A percentile compares a stretch with the other conserved stretches of the same genome.
These are phyloP conservation scores for Corapipo altera DNA, from an alignment of 2,113 vertebrate genomes.

Conservation along the genomic window DNA sequence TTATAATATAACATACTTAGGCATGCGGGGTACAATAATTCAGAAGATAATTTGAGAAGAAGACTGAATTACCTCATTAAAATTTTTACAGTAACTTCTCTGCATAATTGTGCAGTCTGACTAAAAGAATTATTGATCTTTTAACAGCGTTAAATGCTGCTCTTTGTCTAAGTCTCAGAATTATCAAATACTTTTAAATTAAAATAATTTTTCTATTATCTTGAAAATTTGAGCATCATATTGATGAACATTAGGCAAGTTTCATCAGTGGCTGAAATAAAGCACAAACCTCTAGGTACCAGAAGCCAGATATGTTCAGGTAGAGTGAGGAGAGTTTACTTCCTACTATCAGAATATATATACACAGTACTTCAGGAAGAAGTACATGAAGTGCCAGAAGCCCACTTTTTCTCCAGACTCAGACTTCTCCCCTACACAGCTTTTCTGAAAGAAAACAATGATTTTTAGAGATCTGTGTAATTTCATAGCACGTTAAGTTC, in stretches of 20 bases:
- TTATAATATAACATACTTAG: not conserved
- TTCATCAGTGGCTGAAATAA: not conserved
- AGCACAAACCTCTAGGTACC: not conserved
- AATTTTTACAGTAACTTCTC: not conserved
- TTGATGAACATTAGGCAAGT: not conserved
- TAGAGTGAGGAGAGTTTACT: not conserved
- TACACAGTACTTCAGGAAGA: not conserved
- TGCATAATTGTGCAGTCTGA: not conserved
- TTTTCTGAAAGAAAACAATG: not conserved
- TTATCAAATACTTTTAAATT: not conserved
- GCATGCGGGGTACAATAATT: not conserved
- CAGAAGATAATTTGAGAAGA: not conserved
- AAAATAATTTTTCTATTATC: not conserved
- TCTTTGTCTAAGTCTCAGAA: not conserved
- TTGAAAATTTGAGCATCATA: not conserved
- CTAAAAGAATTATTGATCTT: not conserved
- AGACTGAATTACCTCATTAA: not conserved
- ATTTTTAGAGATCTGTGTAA: not conserved
- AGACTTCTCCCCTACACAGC: not conserved
- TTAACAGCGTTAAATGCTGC: not conserved
- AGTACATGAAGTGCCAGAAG: not conserved
- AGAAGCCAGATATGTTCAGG: not conserved
- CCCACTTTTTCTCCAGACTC: not conserved
- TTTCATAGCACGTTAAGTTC: not conserved
- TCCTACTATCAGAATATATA: accelerated